These are phyloP conservation scores for Tamandua tetradactyla DNA, from an alignment of 2,797 vertebrate species.

Conservation along the genomic window DNA sequence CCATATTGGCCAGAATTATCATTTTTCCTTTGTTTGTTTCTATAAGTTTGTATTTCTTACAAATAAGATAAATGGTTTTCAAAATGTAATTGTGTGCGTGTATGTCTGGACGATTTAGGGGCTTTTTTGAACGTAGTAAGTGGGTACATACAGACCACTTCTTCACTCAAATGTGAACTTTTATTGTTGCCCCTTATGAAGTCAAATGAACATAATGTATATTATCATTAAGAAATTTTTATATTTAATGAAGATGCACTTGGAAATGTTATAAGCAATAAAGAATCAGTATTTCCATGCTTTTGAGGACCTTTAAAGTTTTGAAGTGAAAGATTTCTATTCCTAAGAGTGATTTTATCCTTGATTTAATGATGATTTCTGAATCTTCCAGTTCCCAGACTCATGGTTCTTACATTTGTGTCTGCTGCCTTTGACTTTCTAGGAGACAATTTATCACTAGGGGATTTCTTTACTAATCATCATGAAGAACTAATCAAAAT, in stretches of 20 bases:
- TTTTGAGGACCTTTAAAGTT: not conserved
- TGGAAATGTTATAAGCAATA: not conserved
- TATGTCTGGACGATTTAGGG: not conserved
- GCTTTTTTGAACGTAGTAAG: not conserved
- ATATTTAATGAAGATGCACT: not conserved
- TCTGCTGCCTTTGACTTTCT: not conserved
- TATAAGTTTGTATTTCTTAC: not conserved
- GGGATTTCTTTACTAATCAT: conserved; percentile 9
- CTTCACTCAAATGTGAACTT: not conserved
- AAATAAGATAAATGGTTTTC: not conserved
- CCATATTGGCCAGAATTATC: not conserved
- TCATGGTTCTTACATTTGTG: not conserved
- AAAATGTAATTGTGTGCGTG: not conserved
- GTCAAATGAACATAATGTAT: not conserved
- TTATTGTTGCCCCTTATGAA: not conserved
- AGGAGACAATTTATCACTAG: not conserved
- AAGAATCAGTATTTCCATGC: not conserved
- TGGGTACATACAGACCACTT: not conserved
- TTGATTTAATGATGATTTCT: not conserved
- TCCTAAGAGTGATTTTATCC: not conserved
- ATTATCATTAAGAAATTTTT: not conserved
- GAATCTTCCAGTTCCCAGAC: not conserved
- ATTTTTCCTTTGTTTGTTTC: not conserved
- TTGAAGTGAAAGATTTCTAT: not conserved
- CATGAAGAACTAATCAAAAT: conserved; percentile 30